Base-by-base conservation (phyloP, 2,113 vertebrate genomes). In the Phainopepla nitens region DNA sequence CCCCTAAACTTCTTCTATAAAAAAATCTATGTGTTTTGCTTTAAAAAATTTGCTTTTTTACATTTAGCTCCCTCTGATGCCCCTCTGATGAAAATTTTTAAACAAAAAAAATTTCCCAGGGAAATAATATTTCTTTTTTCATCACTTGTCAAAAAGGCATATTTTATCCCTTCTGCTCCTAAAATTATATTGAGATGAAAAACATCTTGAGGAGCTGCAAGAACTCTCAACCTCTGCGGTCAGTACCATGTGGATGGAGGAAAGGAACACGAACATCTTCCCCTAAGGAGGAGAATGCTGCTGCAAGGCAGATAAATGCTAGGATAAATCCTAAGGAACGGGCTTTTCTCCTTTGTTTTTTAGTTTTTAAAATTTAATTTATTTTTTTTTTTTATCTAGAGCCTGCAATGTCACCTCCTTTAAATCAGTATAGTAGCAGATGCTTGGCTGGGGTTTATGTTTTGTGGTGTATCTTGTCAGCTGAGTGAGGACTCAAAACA, bases 71-170 rank as follows among this genome's bases (percentile, higher is more conserved):
- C 44, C n/a, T n/a, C n/a, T n/a, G n/a, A n/a, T n/a, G n/a, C n/a
- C n/a, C 3, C 17, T 91, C n/a, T 36, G 41, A 82, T 25, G 41
- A 33, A 89, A 82, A n/a, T 45, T 93, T 89, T 82, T 79, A 56
- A 87, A 53, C 53, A 76, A 87, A 89, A 20, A 36, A 91, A 29
- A 42, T 94, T 94, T 95, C 65, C 65, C 39, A 71, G 35, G 61
- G 35, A 87, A 95, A 62, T 39, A 75, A 15, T 71, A 0, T 29
- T 22, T 5, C 70, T 44, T 27, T n/a, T 41, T 50, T 41, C 12
- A 42, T 76, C 3, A 0, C 28, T 80, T 93, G 66, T 85, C 85
- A 88, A 53, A 93, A 79, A 72, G 4, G 11, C 29, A 2, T 79
- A 69, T 95, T 87, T 93, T 88, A 68, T 87, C 28, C 36, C 7